Percentiles rank a stretch among this genome's conserved stretches.
phyloP scores from a whole-genome alignment of 2,113 vertebrate genomes.

The Fregata magnificens region DNA sequence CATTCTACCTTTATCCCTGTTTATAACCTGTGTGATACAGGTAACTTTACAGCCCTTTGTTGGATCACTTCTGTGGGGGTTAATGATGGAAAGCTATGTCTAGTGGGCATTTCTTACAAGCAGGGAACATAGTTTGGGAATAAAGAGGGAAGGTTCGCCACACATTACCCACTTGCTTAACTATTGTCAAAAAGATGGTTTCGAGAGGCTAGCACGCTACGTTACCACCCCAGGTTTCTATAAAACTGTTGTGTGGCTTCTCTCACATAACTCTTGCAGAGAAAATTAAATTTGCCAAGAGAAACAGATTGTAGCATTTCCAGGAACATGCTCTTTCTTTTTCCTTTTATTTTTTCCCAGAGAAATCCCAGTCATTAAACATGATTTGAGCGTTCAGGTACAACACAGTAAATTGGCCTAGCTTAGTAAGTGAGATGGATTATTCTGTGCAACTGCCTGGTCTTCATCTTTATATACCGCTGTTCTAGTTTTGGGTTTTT shows the following conservation, averaged over 20 bases:
- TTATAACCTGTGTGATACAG: neutral
- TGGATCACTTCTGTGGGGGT: neutral
- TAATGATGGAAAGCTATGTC: neutral
- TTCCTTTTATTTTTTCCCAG: neutral
- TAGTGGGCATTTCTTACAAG: neutral
- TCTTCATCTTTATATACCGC: neutral
- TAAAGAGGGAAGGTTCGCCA: neutral
- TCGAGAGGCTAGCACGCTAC: neutral
- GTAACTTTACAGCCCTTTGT: neutral
- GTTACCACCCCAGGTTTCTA: neutral
- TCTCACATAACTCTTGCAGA: neutral
- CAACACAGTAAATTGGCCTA: neutral
- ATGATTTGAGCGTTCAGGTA: slow-evolving; percentile 26
- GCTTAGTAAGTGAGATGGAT: neutral
- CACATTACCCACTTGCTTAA: neutral
- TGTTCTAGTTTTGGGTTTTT: neutral
- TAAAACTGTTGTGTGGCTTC: neutral
- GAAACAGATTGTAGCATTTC: slow-evolving; percentile 23
- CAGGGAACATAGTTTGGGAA: neutral
- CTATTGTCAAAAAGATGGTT: neutral
- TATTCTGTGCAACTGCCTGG: neutral
- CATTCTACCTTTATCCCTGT: neutral
- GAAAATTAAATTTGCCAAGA: slow-evolving; percentile 28
- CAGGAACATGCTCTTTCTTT: neutral
- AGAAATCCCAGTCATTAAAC: slow-evolving; percentile 45